A percentile compares a stretch with the other conserved stretches of the same genome.
Evolutionary conservation across 2,797 vertebrate genomes (phyloP).

Genomic region (Acanthurus lineatus): DNA sequence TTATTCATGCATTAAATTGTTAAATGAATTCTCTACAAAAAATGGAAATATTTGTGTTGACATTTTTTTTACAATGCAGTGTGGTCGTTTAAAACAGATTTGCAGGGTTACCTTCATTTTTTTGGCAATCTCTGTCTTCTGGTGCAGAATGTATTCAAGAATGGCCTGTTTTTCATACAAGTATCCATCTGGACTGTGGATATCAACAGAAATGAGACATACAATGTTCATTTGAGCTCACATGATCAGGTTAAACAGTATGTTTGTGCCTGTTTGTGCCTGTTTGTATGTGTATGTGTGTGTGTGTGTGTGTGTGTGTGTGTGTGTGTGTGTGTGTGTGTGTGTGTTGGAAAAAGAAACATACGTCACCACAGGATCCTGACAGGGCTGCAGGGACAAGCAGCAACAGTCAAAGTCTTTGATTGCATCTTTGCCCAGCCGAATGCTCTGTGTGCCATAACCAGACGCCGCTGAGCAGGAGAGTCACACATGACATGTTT

Average conservation of each 20-base stretch:
- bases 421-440: slow-evolving; percentile 92
- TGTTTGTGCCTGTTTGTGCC: too few relatives aligned
- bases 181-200: slow-evolving; percentile 88
- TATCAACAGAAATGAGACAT: slow-evolving; percentile 29
- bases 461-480: slow-evolving; percentile 88
- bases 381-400: slow-evolving; percentile 92
- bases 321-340: not conserved
- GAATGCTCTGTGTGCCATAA: slow-evolving; percentile 93
- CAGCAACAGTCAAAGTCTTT: slow-evolving; percentile 96
- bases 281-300: too few relatives aligned
- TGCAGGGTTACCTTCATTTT: slow-evolving; percentile 88
- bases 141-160: slow-evolving; percentile 92
- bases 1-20: not conserved
- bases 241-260: not conserved
- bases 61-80: not conserved
- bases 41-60: too few relatives aligned
- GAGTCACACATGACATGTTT: not conserved
- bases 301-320: not conserved
- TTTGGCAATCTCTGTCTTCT: slow-evolving; percentile 91
- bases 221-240: not conserved
- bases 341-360: slow-evolving; percentile 33
- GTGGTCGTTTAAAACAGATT: not conserved
- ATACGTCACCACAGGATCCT: slow-evolving; percentile 91
- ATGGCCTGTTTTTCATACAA: slow-evolving; percentile 94
- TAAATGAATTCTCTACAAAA: not conserved